Base-by-base conservation (phyloP, 2,888 invertebrate genomes). In the Pedicia rivosa region DNA sequence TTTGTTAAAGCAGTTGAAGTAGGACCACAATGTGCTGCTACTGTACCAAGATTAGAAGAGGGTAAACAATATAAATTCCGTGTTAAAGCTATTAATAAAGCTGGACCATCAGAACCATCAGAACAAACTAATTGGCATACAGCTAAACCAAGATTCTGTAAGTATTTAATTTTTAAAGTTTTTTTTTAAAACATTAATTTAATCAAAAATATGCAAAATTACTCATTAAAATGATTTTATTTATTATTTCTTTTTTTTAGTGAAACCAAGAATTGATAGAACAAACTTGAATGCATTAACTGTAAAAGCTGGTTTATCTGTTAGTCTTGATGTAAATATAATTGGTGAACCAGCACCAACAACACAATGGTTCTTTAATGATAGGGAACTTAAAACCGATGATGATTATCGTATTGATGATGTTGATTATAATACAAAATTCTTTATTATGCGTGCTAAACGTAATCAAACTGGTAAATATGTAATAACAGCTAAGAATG, bases 51-150 rank as follows among this genome's bases (percentile, higher is more conserved):
- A 59, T 63, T 95, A 49, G 87, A 88, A 53, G 88, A 91, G 62
- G 91, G 91, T 14, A 88, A 88, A 59, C 90, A 91, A 53, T 95
- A 95, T 57, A 91, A 94, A 59, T 95, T 94, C 71, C 68, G 91
- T 24, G 74, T 92, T 2, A 70, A 84, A n/a, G 97, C 97, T 14
- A 65, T 94, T 10, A 98, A 98, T 63, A 88, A 91, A 64, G 92
- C 92, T 31, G 97, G 98, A 2, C 78, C 76, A 28, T 90, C 90
- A 0, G 87, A 88, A 49, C 86, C 91, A 1, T 86, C 86, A 16
- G 90, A 91, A 59, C 82, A 84, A 53, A 88, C 88, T 36, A 82
- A 84, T 62, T 86, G 86, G 68, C 90, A 91, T 51, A 82, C 82
- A 4, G 88, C 87, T 45, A 90, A 90, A 54, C 66, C 90, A 16